Evolutionary conservation across 2,888 invertebrate species (phyloP).

Genomic region (Iphiclides podalirius): DNA sequence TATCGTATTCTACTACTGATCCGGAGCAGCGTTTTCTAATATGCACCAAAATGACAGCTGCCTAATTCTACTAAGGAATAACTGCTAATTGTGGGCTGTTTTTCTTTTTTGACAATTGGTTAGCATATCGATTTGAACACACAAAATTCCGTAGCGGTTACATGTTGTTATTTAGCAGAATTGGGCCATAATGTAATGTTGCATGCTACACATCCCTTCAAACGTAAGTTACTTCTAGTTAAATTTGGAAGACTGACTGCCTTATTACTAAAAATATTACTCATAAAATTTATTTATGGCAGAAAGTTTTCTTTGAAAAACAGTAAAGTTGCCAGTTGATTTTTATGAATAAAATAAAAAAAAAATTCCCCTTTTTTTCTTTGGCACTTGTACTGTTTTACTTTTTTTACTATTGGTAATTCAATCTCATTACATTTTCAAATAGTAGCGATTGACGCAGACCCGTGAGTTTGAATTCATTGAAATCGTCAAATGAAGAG

Average conservation of each 20-base stretch:
- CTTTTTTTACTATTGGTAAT: slow-evolving; percentile 42
- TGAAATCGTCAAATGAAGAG: slow-evolving; percentile 29
- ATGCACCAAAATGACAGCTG: slow-evolving; percentile 52
- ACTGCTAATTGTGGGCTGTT: slow-evolving; percentile 7
- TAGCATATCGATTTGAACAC: not conserved
- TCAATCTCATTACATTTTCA: slow-evolving; percentile 30
- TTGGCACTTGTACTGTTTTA: slow-evolving; percentile 51
- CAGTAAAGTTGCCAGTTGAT: slow-evolving; percentile 31
- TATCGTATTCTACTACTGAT: slow-evolving; percentile 51
- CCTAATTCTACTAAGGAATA: slow-evolving; percentile 36
- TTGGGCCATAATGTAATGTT: slow-evolving; percentile 43
- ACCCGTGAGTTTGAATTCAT: slow-evolving; percentile 34
- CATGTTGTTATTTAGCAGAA: slow-evolving; percentile 30
- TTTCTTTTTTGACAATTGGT: not conserved
- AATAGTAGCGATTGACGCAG: slow-evolving; percentile 41
- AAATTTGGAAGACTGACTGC: slow-evolving; percentile 31
- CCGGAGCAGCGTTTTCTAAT: slow-evolving; percentile 61
- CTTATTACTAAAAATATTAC: slow-evolving; percentile 5
- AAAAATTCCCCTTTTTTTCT: not conserved
- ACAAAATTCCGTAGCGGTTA: slow-evolving; percentile 2
- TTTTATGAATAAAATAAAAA: not conserved
- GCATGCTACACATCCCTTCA: slow-evolving; percentile 62
- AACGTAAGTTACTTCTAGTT: slow-evolving; percentile 49
- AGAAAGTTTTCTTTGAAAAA: slow-evolving; percentile 28
- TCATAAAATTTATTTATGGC: slow-evolving; percentile 10